Evolutionary conservation across 2,113 vertebrate genomes (phyloP).

Genomic region (Neogale vison): DNA sequence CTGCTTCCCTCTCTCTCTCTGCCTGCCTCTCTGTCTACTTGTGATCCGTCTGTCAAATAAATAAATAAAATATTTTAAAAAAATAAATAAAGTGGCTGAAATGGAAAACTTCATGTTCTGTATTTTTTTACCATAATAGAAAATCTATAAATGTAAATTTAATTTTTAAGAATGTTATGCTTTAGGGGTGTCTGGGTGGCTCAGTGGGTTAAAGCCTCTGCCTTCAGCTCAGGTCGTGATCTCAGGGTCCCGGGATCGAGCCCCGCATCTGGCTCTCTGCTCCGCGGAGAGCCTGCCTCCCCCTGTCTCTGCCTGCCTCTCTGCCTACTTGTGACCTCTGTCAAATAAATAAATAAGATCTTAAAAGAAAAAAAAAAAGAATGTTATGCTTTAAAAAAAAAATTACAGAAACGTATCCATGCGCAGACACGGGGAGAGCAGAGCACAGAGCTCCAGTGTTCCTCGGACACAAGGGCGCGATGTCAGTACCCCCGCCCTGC

Average conservation of each 20-base stretch:
- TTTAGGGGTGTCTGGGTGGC: background rate
- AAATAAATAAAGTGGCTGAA: background rate
- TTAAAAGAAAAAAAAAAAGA: background rate
- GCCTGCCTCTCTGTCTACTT: no score
- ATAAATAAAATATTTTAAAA: no score
- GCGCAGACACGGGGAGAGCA: background rate
- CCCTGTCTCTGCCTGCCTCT: no score
- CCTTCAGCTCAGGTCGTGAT: no score
- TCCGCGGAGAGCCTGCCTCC: no score
- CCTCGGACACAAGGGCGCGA: background rate
- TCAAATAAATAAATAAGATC: no score
- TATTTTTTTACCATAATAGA: background rate
- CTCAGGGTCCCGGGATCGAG: no score
- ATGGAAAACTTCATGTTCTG: background rate
- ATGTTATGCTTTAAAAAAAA: background rate
- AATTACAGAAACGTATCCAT: rapidly evolving
- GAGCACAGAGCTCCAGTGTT: background rate
- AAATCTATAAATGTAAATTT: background rate
- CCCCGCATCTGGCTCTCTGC: no score
- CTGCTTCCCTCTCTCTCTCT: no score
- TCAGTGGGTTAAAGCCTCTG: no score
- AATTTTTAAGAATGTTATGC: background rate
- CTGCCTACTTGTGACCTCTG: no score
- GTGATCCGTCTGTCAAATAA: no score
- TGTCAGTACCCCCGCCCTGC: rapidly evolving